These are phyloP conservation scores for Lasioglossum leucozonium DNA, from an alignment of 2,888 invertebrate genomes.

Conservation along the genomic window DNA sequence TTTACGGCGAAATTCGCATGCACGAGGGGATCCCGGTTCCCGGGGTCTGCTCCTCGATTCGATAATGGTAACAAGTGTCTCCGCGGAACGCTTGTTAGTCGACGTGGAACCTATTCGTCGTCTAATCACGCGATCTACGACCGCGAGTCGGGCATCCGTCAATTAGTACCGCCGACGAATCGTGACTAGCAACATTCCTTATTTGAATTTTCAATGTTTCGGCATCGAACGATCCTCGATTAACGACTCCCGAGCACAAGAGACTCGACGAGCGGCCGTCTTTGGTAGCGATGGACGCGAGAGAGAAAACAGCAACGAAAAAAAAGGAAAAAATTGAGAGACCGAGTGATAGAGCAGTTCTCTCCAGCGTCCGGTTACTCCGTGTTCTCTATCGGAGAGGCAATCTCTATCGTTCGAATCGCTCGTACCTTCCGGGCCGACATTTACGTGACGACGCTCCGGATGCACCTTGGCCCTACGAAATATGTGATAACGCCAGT, in stretches of 20 bases:
- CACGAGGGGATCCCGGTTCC: conserved; percentile 35
- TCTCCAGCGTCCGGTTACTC: neutral
- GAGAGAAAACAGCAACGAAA: neutral
- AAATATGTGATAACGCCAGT: conserved; percentile 68
- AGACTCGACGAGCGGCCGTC: neutral
- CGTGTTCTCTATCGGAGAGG: neutral
- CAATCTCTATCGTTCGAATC: conserved; percentile 2
- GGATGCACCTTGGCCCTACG: conserved; percentile 53
- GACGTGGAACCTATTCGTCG: conserved; percentile 15
- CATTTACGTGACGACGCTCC: conserved; percentile 51
- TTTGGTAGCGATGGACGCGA: conserved; percentile 3
- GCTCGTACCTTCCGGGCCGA: conserved; percentile 21
- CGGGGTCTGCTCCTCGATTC: conserved; percentile 42
- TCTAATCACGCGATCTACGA: neutral
- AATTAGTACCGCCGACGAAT: conserved; percentile 4
- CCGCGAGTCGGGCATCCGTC: conserved; percentile 11
- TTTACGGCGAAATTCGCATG: conserved; percentile 53
- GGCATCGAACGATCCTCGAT: conserved; percentile 2
- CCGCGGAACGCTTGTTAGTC: conserved; percentile 48
- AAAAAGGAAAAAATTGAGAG: no score
- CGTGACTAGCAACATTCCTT: conserved; percentile 25
- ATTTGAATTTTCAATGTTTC: conserved; percentile 9
- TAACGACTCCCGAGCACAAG: neutral
- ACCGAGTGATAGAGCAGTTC: neutral
- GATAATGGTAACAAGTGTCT: conserved; percentile 55